phyloP scores from a whole-genome alignment of 2,113 vertebrate genomes.

The Calidris pygmaea region DNA sequence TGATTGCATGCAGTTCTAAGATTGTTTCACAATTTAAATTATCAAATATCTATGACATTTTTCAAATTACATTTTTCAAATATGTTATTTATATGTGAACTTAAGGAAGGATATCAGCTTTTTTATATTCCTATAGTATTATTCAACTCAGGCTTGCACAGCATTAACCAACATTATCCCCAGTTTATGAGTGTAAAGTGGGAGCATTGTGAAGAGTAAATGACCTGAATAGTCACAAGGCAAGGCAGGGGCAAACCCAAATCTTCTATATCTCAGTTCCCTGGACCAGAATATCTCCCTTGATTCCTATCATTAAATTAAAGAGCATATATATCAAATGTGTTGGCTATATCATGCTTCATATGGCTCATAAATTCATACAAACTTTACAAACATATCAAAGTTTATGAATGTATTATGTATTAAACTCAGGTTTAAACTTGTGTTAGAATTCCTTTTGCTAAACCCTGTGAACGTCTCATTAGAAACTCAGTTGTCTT shows the following conservation, averaged over 20 bases:
- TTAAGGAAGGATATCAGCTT: not conserved
- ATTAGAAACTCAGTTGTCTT: not conserved
- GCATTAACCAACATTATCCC: accelerated
- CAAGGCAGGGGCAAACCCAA: not conserved
- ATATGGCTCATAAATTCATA: not conserved
- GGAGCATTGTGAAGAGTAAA: not conserved
- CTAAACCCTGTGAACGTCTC: not conserved
- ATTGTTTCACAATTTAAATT: not conserved
- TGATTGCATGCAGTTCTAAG: not conserved
- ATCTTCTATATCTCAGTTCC: not conserved
- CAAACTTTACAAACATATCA: not conserved
- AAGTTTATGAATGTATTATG: not conserved
- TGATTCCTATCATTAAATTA: not conserved
- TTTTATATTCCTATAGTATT: not conserved
- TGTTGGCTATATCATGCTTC: not conserved
- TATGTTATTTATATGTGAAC: not conserved
- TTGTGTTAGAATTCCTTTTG: not conserved
- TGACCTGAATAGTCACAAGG: not conserved
- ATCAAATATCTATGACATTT: not conserved
- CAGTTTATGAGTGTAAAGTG: not conserved
- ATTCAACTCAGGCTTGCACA: not conserved
- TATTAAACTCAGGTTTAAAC: not conserved
- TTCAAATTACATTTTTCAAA: not conserved
- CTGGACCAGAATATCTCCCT: not conserved
- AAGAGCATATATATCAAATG: not conserved